These are phyloP conservation scores for Masticophis lateralis DNA, from an alignment of 2,797 vertebrate species.

Conservation along the genomic window DNA sequence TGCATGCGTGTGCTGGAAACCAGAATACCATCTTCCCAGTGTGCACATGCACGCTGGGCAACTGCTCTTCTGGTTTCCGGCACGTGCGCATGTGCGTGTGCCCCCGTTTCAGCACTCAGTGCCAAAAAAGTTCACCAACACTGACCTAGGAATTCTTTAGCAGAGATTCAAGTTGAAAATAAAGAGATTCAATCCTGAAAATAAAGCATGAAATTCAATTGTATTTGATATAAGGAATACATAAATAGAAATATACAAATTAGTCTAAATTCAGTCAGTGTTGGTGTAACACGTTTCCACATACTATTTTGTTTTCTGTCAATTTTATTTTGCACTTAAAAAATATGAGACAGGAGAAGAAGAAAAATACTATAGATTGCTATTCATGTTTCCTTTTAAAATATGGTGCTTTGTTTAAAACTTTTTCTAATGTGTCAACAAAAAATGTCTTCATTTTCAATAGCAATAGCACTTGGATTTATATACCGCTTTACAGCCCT, in stretches of 20 bases:
- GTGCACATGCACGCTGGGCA: no score
- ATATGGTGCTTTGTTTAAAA: neutral
- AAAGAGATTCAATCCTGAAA: neutral
- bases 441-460: no score
- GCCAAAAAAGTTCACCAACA: no score
- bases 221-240: neutral
- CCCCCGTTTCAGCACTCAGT: no score
- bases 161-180: neutral
- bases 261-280: neutral
- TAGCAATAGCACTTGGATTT: no score
- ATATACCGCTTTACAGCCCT: no score
- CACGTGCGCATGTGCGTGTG: accelerated
- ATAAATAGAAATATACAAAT: neutral
- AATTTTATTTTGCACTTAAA: neutral
- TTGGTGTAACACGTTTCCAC: neutral
- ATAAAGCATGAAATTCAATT: neutral
- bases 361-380: neutral
- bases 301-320: neutral
- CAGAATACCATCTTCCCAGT: no score
- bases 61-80: no score
- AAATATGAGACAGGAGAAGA: neutral
- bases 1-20: no score
- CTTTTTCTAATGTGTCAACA: no score
- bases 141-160: neutral
- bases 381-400: neutral